phyloP scores from a whole-genome alignment of 2,888 invertebrate species.

The Eledone cirrhosa region DNA sequence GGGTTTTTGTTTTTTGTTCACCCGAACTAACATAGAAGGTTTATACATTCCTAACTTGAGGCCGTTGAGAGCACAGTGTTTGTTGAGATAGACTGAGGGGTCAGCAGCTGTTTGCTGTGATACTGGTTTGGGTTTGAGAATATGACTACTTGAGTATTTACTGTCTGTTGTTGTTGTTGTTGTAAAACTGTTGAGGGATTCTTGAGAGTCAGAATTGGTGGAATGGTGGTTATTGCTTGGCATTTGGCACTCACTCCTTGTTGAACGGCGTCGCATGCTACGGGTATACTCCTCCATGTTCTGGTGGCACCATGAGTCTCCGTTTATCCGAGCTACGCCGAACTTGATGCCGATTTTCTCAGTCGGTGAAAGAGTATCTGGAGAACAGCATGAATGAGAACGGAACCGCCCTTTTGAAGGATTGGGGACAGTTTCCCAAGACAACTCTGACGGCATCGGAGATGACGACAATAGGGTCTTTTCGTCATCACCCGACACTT shows the following conservation, averaged over 20 bases:
- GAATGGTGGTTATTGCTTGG: neutral
- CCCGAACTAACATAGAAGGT: slow-evolving; percentile 46
- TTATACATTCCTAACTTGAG: slow-evolving; percentile 64
- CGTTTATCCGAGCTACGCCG: neutral
- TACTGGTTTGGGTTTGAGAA: slow-evolving; percentile 27
- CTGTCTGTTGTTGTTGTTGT: too few relatives aligned
- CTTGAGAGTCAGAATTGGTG: neutral
- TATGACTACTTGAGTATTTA: neutral
- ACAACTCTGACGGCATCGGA: neutral
- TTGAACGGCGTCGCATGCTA: neutral
- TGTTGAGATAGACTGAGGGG: slow-evolving; percentile 60
- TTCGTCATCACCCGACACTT: slow-evolving; percentile 7
- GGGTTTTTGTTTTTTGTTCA: slow-evolving; percentile 45
- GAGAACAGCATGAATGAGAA: neutral
- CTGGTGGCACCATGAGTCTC: neutral
- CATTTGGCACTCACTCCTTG: neutral
- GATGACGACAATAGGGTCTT: neutral
- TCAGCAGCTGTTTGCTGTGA: slow-evolving; percentile 61
- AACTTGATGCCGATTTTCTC: slow-evolving; percentile 19
- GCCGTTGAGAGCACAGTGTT: slow-evolving; percentile 59
- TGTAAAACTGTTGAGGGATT: slow-evolving; percentile 19
- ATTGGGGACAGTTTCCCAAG: neutral
- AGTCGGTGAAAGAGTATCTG: neutral
- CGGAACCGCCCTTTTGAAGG: neutral
- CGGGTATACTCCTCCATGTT: neutral